phyloP scores from a whole-genome alignment of 2,113 vertebrate genomes.

The Columba janthina region DNA sequence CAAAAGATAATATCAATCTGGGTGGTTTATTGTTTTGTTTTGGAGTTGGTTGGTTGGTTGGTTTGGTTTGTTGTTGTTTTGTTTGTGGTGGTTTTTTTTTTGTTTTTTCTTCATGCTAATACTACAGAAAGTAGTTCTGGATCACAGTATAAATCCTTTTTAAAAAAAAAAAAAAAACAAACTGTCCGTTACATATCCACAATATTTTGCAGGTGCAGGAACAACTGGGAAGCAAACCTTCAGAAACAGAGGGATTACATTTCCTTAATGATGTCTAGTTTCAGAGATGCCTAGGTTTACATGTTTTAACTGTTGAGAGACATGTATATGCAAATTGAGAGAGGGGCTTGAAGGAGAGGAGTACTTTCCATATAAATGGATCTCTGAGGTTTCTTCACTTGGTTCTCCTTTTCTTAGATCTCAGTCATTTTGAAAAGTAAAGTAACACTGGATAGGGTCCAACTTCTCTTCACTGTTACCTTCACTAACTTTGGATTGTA shows the following conservation, averaged over 20 bases:
- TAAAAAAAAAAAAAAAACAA: background rate
- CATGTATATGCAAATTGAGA: background rate
- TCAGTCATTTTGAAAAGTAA: background rate
- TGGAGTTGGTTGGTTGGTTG: too few species aligned
- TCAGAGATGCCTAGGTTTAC: background rate
- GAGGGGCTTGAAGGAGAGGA: background rate
- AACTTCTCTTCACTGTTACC: background rate
- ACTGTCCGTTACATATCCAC: background rate
- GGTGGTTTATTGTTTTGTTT: too few species aligned
- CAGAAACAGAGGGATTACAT: background rate
- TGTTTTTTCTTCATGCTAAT: background rate
- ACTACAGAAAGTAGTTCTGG: background rate
- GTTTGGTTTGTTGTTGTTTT: background rate
- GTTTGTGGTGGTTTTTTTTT: background rate
- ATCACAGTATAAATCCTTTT: background rate
- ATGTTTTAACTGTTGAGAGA: background rate
- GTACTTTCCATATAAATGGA: background rate
- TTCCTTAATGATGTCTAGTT: background rate
- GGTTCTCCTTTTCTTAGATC: constrained; percentile 14
- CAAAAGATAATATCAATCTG: background rate
- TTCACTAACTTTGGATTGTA: background rate
- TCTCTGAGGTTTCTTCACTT: constrained; percentile 14
- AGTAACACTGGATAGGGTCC: background rate
- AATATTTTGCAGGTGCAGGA: background rate
- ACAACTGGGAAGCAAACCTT: background rate